Base-by-base conservation (phyloP, 2,888 invertebrate genomes). In the Flabesymbios commensalis region DNA sequence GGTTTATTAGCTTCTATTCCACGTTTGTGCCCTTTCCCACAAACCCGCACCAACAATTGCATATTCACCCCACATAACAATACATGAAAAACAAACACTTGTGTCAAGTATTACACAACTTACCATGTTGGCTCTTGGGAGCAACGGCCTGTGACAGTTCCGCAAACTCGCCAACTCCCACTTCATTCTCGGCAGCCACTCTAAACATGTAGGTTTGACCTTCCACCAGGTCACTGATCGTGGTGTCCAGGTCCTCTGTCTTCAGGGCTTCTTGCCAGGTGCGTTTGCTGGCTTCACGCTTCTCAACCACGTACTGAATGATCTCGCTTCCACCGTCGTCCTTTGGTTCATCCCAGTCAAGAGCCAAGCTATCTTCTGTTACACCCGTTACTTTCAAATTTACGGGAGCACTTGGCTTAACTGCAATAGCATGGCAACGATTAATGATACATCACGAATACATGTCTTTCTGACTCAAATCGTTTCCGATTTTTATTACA, bases 351-450 rank as follows among this genome's bases (percentile, higher is more conserved):
- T 57, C 54, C 97, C 97, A 97, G 43, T 89, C 87, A 22, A 97
- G 83, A 79, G 90, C 89, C 62, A 94, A 93, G 3, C 90, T 87
- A 61, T 81, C 78, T 28, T 81, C 78, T 63, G 78, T 78, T 54
- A 92, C 90, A 83, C 91, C 89, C 24, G 89, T 87, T 5, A 94
- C 89, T 32, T 87, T 86, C 1, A 92, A 90, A 43, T 75, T 77
- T 51, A 73, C 73, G 43, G 79, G 78, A 54, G 77, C 43, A 69
- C 90, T 88, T 0, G 97, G 96, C 61, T 91, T 90, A 73, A 95
- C 88, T 86, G 56, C 22, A 22, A 61, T 28, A 59, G 17, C 5
- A 10, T 3, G 2, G 10, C 22, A 52, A 33, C n/a, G n/a, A n/a
- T n/a, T n/a, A n/a, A n/a, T n/a, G n/a, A n/a, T n/a, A n/a, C 39